phyloP scores from a whole-genome alignment of 2,797 vertebrate genomes.

The Coendou prehensilis region DNA sequence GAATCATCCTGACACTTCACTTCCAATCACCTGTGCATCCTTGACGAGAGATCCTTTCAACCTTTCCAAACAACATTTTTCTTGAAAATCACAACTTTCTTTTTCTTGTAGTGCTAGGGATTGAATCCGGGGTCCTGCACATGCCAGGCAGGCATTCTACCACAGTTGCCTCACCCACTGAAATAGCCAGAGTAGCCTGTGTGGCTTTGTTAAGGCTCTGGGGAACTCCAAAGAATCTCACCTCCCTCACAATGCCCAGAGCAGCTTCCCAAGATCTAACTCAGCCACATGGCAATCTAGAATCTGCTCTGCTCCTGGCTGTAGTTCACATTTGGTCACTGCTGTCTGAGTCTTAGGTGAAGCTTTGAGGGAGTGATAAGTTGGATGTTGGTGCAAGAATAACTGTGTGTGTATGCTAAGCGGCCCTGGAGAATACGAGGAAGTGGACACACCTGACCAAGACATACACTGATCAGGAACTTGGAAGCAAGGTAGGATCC shows the following conservation, averaged over 20 bases:
- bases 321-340: not conserved
- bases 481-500: not conserved
- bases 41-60: not conserved
- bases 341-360: not conserved
- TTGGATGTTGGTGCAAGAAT: not conserved
- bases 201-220: not conserved
- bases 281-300: not conserved
- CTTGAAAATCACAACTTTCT: not conserved
- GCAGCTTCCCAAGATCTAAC: not conserved
- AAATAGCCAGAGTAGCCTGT: not conserved
- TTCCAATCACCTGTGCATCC: not conserved
- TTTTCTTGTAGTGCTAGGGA: not conserved
- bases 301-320: not conserved
- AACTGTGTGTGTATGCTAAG: not conserved
- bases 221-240: not conserved
- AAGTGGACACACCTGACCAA: not conserved
- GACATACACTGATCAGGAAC: not conserved
- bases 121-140: not conserved
- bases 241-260: not conserved
- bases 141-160: not conserved
- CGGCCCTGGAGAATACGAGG: not conserved
- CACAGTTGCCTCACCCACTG: not conserved
- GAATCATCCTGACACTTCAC: not conserved
- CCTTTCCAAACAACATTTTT: conserved; percentile 40
- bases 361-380: not conserved